A percentile compares a stretch with the other conserved stretches of the same genome.
These are phyloP conservation scores for Chrysolina americana DNA, from an alignment of 2,888 invertebrate species.

Conservation along the genomic window DNA sequence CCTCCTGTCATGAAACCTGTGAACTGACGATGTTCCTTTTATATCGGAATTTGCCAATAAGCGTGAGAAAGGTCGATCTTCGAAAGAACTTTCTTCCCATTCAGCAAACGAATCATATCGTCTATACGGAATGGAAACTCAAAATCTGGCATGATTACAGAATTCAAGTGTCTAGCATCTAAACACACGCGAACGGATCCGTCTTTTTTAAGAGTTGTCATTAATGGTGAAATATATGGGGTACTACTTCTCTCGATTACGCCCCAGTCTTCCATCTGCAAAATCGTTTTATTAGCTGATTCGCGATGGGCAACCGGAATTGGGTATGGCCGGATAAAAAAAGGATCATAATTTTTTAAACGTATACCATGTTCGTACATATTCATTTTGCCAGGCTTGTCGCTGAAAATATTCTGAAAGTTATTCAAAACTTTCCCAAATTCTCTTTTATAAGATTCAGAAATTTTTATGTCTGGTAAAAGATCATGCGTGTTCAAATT, in stretches of 20 bases:
- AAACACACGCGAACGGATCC: background rate
- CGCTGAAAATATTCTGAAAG: background rate
- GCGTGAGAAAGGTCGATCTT: background rate
- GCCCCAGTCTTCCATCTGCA: background rate
- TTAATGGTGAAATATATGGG: background rate
- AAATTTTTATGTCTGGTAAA: background rate
- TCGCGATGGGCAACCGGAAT: background rate
- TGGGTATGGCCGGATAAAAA: background rate
- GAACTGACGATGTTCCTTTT: conserved; percentile 3
- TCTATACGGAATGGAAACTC: background rate
- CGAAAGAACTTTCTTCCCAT: background rate
- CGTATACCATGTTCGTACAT: background rate
- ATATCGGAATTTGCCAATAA: background rate
- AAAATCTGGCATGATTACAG: background rate
- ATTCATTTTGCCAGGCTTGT: background rate
- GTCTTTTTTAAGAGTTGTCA: background rate
- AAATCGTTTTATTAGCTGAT: background rate
- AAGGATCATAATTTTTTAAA: background rate
- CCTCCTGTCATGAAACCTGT: background rate
- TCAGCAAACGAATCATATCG: background rate
- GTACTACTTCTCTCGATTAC: background rate
- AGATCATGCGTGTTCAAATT: background rate
- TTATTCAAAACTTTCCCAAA: background rate
- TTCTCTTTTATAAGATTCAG: background rate
- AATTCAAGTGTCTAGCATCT: background rate